phyloP scores from a whole-genome alignment of 2,797 vertebrate genomes.

The Pitangus sulphuratus region DNA sequence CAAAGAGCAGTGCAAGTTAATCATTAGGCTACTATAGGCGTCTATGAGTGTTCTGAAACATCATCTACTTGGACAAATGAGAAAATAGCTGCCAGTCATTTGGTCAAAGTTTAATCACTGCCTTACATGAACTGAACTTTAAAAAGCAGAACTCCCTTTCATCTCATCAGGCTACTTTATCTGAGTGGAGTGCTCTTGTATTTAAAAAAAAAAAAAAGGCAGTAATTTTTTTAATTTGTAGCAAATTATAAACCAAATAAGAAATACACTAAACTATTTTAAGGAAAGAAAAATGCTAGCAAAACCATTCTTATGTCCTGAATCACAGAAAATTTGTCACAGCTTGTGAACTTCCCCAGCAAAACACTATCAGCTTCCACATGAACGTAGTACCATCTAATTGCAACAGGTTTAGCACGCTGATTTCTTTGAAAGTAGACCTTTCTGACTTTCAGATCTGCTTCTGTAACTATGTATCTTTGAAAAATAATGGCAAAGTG shows the following conservation, averaged over 20 bases:
- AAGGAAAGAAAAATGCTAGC: neutral
- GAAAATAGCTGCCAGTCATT: constrained; percentile 68
- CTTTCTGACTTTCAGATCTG: neutral
- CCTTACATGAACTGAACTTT: constrained; percentile 24
- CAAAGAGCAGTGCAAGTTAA: constrained; percentile 59
- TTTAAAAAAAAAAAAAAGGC: neutral
- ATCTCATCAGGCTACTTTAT: constrained; percentile 24
- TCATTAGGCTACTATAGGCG: constrained; percentile 69
- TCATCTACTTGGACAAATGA: constrained; percentile 66
- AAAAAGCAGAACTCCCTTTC: constrained; percentile 51
- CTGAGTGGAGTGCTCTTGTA: neutral
- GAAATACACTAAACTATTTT: neutral
- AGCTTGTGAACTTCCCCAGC: neutral
- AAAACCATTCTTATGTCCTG: neutral
- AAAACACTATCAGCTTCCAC: neutral
- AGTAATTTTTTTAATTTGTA: neutral
- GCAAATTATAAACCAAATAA: neutral
- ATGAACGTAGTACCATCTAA: neutral
- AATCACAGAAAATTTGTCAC: neutral
- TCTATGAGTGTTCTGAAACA: constrained; percentile 65
- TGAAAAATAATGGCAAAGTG: neutral
- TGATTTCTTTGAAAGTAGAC: neutral
- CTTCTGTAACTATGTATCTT: neutral
- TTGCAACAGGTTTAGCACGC: neutral
- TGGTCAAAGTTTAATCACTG: constrained; percentile 69